These are phyloP conservation scores for Panagrolaimus sp. DNA, from an alignment of 1,140 invertebrate genomes.

Conservation along the genomic window DNA sequence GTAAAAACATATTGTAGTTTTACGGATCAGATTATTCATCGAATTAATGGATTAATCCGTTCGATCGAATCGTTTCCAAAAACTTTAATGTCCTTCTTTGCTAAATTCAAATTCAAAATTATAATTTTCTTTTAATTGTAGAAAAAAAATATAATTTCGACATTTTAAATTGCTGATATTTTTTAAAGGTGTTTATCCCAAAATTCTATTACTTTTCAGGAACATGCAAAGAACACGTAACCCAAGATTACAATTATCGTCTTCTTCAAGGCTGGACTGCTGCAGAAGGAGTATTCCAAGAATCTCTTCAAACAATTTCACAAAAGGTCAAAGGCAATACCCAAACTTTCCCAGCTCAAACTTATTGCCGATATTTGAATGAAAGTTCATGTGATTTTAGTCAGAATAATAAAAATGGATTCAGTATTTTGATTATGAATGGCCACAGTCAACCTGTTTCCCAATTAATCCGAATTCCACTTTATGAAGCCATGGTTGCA, in stretches of 20 bases:
- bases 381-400: slow-evolving; percentile 60
- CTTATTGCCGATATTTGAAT: slow-evolving; percentile 57
- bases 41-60: too few relatives aligned
- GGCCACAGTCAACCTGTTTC: slow-evolving; percentile 68
- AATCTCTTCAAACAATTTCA: slow-evolving; percentile 38
- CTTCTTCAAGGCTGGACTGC: slow-evolving; percentile 64
- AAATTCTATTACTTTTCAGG: slow-evolving; percentile 67
- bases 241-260: slow-evolving; percentile 75
- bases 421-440: slow-evolving; percentile 66
- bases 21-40: too few relatives aligned
- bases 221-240: slow-evolving; percentile 84
- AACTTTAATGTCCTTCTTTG: too few relatives aligned
- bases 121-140: too few relatives aligned
- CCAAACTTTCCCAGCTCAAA: slow-evolving; percentile 15
- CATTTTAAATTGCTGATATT: too few relatives aligned
- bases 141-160: too few relatives aligned
- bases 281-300: slow-evolving; percentile 64
- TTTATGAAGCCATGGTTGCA: slow-evolving; percentile 13
- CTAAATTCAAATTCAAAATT: too few relatives aligned
- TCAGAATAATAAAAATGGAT: slow-evolving; percentile 46
- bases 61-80: too few relatives aligned
- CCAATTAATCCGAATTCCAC: slow-evolving; percentile 65
- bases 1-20: too few relatives aligned
- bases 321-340: slow-evolving; percentile 29
- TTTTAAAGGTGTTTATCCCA: too few relatives aligned